These are phyloP conservation scores for Masticophis lateralis DNA, from an alignment of 2,797 vertebrate species.

Conservation along the genomic window DNA sequence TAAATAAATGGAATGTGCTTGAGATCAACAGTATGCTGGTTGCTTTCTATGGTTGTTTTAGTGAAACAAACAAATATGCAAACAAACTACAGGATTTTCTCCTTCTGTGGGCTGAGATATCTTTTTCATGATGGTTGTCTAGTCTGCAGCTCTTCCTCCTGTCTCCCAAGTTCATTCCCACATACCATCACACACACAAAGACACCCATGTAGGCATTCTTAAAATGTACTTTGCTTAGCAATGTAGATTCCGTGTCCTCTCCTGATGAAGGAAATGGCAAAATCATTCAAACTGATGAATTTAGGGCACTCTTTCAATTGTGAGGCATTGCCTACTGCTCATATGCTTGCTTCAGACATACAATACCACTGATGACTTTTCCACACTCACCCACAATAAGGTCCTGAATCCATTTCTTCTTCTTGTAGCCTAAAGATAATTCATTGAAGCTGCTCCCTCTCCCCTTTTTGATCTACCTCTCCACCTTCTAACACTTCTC, in stretches of 20 bases:
- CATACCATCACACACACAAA: not conserved
- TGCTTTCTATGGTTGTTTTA: not conserved
- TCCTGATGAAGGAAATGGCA: constrained; percentile 40
- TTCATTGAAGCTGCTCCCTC: constrained; percentile 74
- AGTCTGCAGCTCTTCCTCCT: not conserved
- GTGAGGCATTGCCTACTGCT: constrained; percentile 34
- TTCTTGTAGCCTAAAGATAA: constrained; percentile 73
- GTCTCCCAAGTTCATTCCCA: not conserved
- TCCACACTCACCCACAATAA: constrained; percentile 57
- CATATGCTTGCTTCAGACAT: constrained; percentile 55
- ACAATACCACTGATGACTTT: constrained; percentile 51
- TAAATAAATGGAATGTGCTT: not conserved
- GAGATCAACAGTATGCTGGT: not conserved
- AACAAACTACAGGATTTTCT: not conserved
- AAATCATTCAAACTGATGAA: constrained; percentile 35
- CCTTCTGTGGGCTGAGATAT: not conserved
- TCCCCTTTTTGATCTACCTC: constrained; percentile 70
- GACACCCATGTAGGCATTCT: not conserved
- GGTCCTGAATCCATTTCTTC: constrained; percentile 65
- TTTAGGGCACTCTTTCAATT: constrained; percentile 27
- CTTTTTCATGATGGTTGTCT: not conserved
- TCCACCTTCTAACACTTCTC: constrained; percentile 72
- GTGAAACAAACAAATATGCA: not conserved
- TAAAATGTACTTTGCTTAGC: not conserved
- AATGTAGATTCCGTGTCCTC: not conserved